phyloP scores from a whole-genome alignment of 2,888 invertebrate species.

The Leptogaster cylindrica region DNA sequence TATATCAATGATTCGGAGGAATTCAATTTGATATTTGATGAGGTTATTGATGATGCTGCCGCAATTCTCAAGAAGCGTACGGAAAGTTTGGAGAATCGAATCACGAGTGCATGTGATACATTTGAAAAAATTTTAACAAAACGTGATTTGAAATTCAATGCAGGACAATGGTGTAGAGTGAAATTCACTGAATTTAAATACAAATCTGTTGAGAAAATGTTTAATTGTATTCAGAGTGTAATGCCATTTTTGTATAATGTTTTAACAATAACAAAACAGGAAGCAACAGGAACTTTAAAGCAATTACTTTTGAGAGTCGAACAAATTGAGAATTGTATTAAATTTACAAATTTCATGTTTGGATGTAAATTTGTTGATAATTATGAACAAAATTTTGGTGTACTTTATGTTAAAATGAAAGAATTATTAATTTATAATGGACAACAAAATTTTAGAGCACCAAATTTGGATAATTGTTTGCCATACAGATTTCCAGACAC shows the following conservation, averaged over 20 bases:
- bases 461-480: neutral
- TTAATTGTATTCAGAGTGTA: neutral
- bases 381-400: conserved; percentile 54
- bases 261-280: neutral
- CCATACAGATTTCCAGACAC: neutral
- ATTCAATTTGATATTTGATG: conserved; percentile 54
- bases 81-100: conserved; percentile 12
- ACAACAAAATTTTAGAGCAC: conserved; percentile 50
- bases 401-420: conserved; percentile 53
- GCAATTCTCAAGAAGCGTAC: conserved; percentile 54
- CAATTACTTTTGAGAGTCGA: neutral
- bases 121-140: neutral
- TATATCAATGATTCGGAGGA: conserved; percentile 59
- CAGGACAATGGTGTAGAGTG: neutral
- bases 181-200: neutral
- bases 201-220: neutral
- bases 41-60: conserved; percentile 55
- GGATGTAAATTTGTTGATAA: conserved; percentile 10
- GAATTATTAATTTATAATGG: conserved; percentile 57
- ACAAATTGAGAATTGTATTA: conserved; percentile 10
- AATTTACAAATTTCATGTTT: neutral
- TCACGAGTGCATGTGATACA: neutral
- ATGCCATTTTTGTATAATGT: conserved; percentile 1
- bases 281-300: neutral
- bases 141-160: neutral